Evolutionary conservation across 1,140 invertebrate genomes (phyloP), one percentile per base, ranked within the genome.

Genomic region (Bombus pascuorum): DNA sequence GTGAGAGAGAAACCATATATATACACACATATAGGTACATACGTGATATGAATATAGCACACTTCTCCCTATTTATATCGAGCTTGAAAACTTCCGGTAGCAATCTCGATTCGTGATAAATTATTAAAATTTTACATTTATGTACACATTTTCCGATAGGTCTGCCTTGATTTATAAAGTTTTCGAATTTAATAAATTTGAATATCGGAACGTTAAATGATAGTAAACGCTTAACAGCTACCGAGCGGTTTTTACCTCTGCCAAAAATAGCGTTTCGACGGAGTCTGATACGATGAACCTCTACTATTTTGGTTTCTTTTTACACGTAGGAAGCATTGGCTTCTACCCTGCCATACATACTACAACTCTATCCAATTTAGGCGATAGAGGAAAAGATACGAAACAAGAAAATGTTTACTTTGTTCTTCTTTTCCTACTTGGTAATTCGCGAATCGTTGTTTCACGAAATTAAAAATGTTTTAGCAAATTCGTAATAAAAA

Each of bases 251-350:
- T 94, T 93, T 92, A n/a, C 92, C 92, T 93, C 93, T 93, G 93
- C 90, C 92, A 94, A 94, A 95, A 95, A 95, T 95, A 95, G 94
- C 93, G 90, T 90, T 91, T 78, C 86, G 92, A 92, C 89, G 28
- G 28, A 86, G 89, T 92, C 90, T 83, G 92, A 94, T 94, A 94
- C 93, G 93, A 92, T 88, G 78, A 89, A 81, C 89, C 88, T 89
- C 91, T 90, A 91, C 90, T 89, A 84, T 83, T 68, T 79, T 90
- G 89, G 86, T 89, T 89, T 78, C 90, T 91, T 76, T 89, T 42
- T 81, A 81, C 76, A 78, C 80, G 77, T 78, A 81, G 78, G 78
- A 84, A 53, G 57, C 72, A 18, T 37, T 57, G 13, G 42, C n/a
- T 62, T 39, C 42, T n/a, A 39, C 47, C 25, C 28, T n/a, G 9